Evolutionary conservation across 2,113 vertebrate genomes (phyloP), one percentile per base, ranked within the genome.

Genomic region (Plestiodon gilberti): DNA sequence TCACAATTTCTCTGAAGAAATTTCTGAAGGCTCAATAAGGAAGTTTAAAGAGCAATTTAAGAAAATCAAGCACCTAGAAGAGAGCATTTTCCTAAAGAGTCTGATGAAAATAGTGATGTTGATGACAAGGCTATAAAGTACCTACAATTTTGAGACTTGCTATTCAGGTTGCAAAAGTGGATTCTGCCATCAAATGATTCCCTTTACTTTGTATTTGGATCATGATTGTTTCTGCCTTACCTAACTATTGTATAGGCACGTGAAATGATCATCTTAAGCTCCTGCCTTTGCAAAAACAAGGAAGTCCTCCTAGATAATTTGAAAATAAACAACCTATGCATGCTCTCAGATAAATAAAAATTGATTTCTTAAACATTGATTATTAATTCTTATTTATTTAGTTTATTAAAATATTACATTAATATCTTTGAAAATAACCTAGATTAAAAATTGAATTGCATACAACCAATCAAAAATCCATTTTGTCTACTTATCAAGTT

Each of bases 1-100:
- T 94, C 67, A 87, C 86, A 92, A 91, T 94, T 71, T 92, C 84
- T 89, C 93, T 91, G 91, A 91, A 92, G 90, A 91, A 92, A 91
- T 81, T 89, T n/a, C 4, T 48, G 91, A 93, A 92, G 89, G 91
- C 91, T 92, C 93, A 87, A 40, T 93, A 90, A 92, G 86, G 81
- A 93, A 93, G 81, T 64, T 93, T 90, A 93, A 94, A 93, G 91
- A 93, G 85, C 93, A 93, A 71, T 94, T 93, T 93, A 84, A 92
- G 89, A 93, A 93, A 90, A 89, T 87, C 81, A 67, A 91, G 89
- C 93, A 90, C 87, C 61, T 89, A 92, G 87, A 87, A 91, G 88
- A 91, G 87, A 88, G 84, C 69, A 59, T 81, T 91, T 82, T 74
- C 90, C 88, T 89, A 73, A 87, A 91, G 30, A 80, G 22, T 20